These are phyloP conservation scores for Nephrotoma appendiculata DNA, from an alignment of 2,888 invertebrate genomes.

Conservation along the genomic window DNA sequence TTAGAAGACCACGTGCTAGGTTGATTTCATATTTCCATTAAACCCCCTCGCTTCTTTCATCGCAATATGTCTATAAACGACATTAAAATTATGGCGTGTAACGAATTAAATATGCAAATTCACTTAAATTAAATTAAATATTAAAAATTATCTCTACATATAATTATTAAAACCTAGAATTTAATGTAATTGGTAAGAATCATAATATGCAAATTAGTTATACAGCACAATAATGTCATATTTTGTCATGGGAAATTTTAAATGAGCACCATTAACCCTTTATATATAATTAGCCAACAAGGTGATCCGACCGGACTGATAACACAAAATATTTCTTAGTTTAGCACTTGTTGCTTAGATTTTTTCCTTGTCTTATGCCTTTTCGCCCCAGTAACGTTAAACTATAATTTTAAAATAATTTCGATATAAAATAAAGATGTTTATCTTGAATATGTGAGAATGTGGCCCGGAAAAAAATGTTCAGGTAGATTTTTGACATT, in stretches of 20 bases:
- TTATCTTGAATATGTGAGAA: background rate
- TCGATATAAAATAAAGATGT: background rate
- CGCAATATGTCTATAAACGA: background rate
- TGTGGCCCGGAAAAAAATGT: background rate
- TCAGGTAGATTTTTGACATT: background rate
- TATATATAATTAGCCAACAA: background rate
- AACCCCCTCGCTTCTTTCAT: background rate
- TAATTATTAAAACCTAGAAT: background rate
- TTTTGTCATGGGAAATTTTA: background rate
- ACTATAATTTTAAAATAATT: background rate
- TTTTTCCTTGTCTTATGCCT: background rate
- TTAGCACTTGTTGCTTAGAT: background rate
- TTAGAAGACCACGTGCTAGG: background rate
- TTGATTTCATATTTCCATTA: background rate
- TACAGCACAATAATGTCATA: background rate
- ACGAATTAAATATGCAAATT: background rate
- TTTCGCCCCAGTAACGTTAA: background rate
- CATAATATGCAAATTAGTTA: background rate
- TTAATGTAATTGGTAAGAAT: background rate
- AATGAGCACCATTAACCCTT: background rate
- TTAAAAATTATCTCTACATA: background rate
- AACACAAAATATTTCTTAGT: background rate
- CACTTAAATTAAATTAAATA: background rate
- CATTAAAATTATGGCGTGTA: background rate
- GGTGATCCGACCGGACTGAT: background rate